Evolutionary conservation across 2,113 vertebrate species (phyloP).

Genomic region (Syngnathoides biaculeatus): DNA sequence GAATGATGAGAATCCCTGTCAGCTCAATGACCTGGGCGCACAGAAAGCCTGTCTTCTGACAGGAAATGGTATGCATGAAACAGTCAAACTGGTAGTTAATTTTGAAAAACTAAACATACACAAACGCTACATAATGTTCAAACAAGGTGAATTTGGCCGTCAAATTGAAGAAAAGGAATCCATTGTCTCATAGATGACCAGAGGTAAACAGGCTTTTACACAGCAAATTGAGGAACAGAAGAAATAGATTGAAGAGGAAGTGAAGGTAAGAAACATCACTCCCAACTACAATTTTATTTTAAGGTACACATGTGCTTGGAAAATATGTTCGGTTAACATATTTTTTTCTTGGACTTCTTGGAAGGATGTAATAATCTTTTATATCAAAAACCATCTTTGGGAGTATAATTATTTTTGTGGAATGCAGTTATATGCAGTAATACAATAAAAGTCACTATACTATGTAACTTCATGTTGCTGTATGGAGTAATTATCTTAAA

Average conservation of each 20-base stretch:
- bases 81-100: neutral
- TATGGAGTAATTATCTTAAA: neutral
- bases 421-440: no score
- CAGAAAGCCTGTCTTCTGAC: slow-evolving; percentile 57
- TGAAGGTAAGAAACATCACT: slow-evolving; percentile 39
- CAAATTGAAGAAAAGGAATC: slow-evolving; percentile 83
- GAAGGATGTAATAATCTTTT: neutral
- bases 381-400: neutral
- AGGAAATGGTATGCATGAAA: slow-evolving; percentile 48
- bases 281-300: neutral
- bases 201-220: slow-evolving; percentile 69
- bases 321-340: slow-evolving; percentile 12
- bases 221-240: slow-evolving; percentile 68
- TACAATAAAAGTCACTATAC: neutral
- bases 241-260: slow-evolving; percentile 63
- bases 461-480: neutral
- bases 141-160: slow-evolving; percentile 71
- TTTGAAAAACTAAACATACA: neutral
- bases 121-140: neutral
- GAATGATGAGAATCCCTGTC: slow-evolving; percentile 58
- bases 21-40: slow-evolving; percentile 45
- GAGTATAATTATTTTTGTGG: no score
- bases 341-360: no score
- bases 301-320: neutral
- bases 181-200: slow-evolving; percentile 78